Base-by-base conservation (phyloP, 2,113 vertebrate genomes). In the Oenanthe oenanthe region DNA sequence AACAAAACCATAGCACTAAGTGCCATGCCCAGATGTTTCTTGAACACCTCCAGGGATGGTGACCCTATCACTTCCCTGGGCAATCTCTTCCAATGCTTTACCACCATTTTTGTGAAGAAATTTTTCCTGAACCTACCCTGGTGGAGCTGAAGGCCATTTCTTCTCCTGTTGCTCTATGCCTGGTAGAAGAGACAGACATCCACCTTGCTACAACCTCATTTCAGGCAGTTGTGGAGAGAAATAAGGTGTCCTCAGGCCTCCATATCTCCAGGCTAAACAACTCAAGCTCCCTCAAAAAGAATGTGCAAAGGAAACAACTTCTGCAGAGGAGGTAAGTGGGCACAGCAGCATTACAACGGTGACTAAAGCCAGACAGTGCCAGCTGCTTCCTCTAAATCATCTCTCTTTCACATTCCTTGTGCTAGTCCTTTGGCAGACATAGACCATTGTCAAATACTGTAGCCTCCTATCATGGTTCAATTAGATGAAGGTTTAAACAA, bases 21-120 rank as follows among this genome's bases (percentile, higher is more conserved):
- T 74, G 24, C 51, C 32, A 24, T 7, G 3, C 29, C 32, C 13
- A 31, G 29, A 34, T 0, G 0, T 47, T 67, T 74, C 61, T 67
- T 45, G 29, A 75, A 45, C 10, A 8, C 40, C 9, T 60, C 10
- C 24, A 53, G 53, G 9, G 38, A 47, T 61, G 24, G 29, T 89
- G n/a, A 38, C 19, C 2, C 13, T 65, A n/a, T 16, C n/a, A 38
- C 28, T 6, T 53, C 13, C 17, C 53, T 47, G 38, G 10, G 25
- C 9, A 82, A 36, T 17, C 13, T 38, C 20, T 67, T 75, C 38
- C 53, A 53, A 53, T 40, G 51, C 19, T 61, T 74, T 47, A 25
- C 11, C n/a, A 53, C 22, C 11, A 28, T 38, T 73, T 74, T 51
- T 74, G 24, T 20, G 28, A 66, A 45, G 10, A 74, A 38, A 3